Base-by-base conservation (phyloP, 2,797 vertebrate species). In the Merluccius polli region DNA sequence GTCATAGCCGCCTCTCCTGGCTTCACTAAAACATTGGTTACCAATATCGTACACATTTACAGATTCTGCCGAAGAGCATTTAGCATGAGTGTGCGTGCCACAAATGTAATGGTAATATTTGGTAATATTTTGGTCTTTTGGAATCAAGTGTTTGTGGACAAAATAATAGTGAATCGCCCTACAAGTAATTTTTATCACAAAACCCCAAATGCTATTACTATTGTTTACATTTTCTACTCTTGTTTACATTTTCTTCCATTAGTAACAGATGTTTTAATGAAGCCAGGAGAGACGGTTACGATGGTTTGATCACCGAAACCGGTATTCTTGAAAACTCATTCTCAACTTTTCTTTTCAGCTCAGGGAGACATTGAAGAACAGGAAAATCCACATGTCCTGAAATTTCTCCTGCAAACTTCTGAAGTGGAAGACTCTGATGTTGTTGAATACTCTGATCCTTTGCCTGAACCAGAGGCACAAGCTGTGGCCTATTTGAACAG, bases 321-420 rank as follows among this genome's bases (percentile, higher is more conserved):
- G 44, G 21, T 16, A 27, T 27, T 11, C 15, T 38, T n/a, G 38
- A 11, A 21, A 71, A 30, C 72, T 5, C 27, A 16, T 67, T 0
- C 75, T 30, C 71, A 76, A 38, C 44, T 16, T 72, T 0, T 70
- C 80, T 27, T 82, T 81, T 75, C 65, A 83, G 85, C 65, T 73
- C 87, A 79, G 32, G 74, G 72, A 27, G 89, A 87, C 35, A 44
- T 78, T 68, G 91, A 91, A 74, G 77, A 81, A 73, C 89, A 90
- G 80, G 78, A 85, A 75, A 72, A 83, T 21, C 75, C 85, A 78
- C 90, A 90, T 32, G 80, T 94, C 48, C 78, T 7, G 10, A 84
- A 93, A 74, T 93, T 93, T 74, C 93, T 95, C 9, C 89, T 91
- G 18, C 90, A 89, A 78, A 89, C 81, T 78, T 91, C 92, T 21